phyloP scores from a whole-genome alignment of 2,888 invertebrate genomes.

The Vesta saturnalis region DNA sequence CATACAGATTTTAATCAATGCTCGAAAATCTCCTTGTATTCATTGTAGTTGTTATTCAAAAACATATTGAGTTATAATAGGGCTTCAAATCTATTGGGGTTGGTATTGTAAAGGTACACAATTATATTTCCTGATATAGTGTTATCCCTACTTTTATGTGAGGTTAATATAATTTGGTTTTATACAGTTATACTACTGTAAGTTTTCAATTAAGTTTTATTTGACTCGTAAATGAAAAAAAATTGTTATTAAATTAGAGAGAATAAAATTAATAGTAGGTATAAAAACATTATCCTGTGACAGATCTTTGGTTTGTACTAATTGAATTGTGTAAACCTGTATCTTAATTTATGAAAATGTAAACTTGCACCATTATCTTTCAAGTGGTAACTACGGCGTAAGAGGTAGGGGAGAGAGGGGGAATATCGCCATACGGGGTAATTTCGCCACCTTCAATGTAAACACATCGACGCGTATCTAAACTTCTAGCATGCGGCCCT shows the following conservation, averaged over 20 bases:
- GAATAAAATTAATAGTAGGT: too few species aligned
- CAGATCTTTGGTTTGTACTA: too few species aligned
- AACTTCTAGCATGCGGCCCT: too few species aligned
- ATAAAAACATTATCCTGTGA: too few species aligned
- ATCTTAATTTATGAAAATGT: too few species aligned
- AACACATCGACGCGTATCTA: too few species aligned
- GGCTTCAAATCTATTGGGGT: constrained; percentile 21
- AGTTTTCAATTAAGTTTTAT: too few species aligned
- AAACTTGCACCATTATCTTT: too few species aligned
- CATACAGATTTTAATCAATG: constrained; percentile 26
- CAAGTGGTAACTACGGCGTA: too few species aligned
- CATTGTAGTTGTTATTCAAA: constrained; percentile 33
- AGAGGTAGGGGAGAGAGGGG: too few species aligned
- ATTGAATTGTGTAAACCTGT: not conserved
- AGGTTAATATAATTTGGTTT: constrained; percentile 8
- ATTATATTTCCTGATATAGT: constrained; percentile 8
- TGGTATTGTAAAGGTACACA: constrained; percentile 18
- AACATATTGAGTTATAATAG: constrained; percentile 37
- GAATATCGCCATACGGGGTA: too few species aligned
- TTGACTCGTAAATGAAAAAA: not conserved
- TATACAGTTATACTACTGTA: constrained; percentile 5
- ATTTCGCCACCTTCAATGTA: too few species aligned
- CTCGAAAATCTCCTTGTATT: constrained; percentile 27
- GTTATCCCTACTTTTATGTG: constrained; percentile 7
- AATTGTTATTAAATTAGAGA: not conserved